Percentiles rank a stretch among this genome's conserved stretches.
Evolutionary conservation across 2,888 invertebrate genomes (phyloP).

Genomic region (Ommatoiulus sabulosus): DNA sequence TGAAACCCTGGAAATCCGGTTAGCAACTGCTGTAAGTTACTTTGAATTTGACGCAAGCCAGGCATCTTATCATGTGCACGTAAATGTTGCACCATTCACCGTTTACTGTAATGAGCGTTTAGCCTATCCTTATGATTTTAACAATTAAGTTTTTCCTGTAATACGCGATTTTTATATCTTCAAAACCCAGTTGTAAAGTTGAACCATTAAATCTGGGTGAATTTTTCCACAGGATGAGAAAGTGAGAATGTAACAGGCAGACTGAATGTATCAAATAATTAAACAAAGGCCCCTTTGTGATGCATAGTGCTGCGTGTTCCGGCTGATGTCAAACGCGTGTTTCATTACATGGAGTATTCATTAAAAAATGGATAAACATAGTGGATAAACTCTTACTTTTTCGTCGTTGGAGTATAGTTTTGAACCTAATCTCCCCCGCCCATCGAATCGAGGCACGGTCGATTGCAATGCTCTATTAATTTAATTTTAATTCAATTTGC

Average conservation of each 20-base stretch:
- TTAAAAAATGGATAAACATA: conserved; percentile 40
- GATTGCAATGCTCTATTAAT: conserved; percentile 35
- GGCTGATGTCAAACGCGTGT: conserved; percentile 36
- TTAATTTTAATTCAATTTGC: conserved; percentile 29
- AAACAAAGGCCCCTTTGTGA: conserved; percentile 8
- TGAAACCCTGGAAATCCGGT: too few species aligned
- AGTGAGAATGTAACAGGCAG: neutral
- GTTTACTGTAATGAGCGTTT: too few species aligned
- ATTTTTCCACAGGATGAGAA: conserved; percentile 3
- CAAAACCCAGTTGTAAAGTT: too few species aligned
- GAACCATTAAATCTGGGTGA: neutral
- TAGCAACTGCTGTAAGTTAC: too few species aligned
- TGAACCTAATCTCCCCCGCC: neutral
- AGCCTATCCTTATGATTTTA: too few species aligned
- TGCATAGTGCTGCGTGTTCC: neutral
- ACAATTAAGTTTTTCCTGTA: too few species aligned
- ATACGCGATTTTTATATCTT: too few species aligned
- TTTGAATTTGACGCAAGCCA: too few species aligned
- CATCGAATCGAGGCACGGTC: neutral
- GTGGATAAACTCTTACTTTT: conserved; percentile 39
- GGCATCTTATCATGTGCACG: too few species aligned
- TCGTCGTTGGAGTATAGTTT: neutral
- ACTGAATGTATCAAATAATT: neutral
- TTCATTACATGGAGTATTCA: neutral
- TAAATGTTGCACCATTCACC: too few species aligned